Evolutionary conservation across 2,113 vertebrate species (phyloP), one percentile per base, ranked within the genome.

Genomic region (Platichthys flesus): DNA sequence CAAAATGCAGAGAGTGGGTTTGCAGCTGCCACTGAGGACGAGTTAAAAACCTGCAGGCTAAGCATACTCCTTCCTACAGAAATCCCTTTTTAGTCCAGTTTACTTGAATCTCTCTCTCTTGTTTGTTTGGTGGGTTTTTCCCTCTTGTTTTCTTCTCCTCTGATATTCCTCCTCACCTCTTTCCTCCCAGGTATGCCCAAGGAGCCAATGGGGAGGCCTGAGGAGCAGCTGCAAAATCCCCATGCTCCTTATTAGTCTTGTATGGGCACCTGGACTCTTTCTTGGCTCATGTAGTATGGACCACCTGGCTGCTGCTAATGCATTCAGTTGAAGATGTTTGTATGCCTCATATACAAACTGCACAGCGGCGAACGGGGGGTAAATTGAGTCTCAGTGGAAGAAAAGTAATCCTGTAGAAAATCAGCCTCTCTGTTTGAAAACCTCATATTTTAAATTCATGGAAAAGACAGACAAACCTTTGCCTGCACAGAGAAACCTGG

Each of bases 211-310:
- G 81, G 72, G 75, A 89, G 72, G 62, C 62, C 67, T 2, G 31
- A 58, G 66, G 51, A 88, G 76, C 69, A 88, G 66, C 75, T 88
- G 81, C 70, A 78, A 28, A 76, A 59, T 89, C 86, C 88, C 85
- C 5, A 21, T 15, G 73, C 83, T 85, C 73, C 86, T 83, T 88
- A 85, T 90, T 90, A 91, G 76, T 75, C 21, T 71, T 71, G 47
- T 67, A 49, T 9, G 15, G 58, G 70, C 83, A 86, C 66, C 81
- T 85, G 81, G 65, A 71, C 65, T 67, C 74, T 54, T 73, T 77
- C 63, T 68, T 74, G 74, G 83, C 71, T 82, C 64, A 79, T 81
- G 78, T 76, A 79, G 61, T 40, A 54, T 35, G 49, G 69, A 74
- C 78, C 78, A 85, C 79, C 74, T 79, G 67, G 57, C 13, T 59